phyloP scores from a whole-genome alignment of 1,140 invertebrate genomes.

The Hylaeus anthracinus region DNA sequence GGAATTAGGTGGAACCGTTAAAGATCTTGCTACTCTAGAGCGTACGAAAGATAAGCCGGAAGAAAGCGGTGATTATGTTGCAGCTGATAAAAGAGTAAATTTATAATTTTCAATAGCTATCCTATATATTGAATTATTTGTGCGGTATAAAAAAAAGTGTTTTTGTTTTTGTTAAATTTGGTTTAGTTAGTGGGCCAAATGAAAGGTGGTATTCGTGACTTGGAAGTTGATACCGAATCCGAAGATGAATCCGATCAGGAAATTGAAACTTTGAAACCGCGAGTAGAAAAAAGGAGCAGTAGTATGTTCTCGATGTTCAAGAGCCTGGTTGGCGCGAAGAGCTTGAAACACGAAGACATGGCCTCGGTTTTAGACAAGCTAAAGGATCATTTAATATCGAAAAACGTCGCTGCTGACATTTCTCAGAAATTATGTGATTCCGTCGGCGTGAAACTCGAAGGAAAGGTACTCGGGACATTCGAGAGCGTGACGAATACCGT shows the following conservation, averaged over 20 bases:
- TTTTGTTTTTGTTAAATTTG: slow-evolving; percentile 1
- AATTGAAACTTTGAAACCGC: slow-evolving; percentile 65
- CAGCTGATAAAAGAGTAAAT: slow-evolving; percentile 85
- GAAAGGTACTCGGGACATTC: slow-evolving; percentile 96
- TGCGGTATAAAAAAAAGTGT: background rate
- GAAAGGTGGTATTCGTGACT: slow-evolving; percentile 87
- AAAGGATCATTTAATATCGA: slow-evolving; percentile 97
- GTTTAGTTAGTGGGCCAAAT: slow-evolving; percentile 90
- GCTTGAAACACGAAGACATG: slow-evolving; percentile 88
- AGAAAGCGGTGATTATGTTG: slow-evolving; percentile 83
- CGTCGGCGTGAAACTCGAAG: slow-evolving; percentile 95
- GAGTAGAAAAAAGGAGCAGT: slow-evolving; percentile 79
- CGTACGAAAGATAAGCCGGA: slow-evolving; percentile 90
- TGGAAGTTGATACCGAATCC: slow-evolving; percentile 82
- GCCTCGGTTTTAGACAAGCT: slow-evolving; percentile 95
- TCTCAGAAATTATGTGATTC: slow-evolving; percentile 97
- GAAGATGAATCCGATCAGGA: slow-evolving; percentile 79
- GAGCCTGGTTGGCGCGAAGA: slow-evolving; percentile 93
- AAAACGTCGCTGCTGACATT: slow-evolving; percentile 99
- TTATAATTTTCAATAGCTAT: slow-evolving; percentile 1
- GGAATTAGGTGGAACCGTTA: slow-evolving; percentile 90
- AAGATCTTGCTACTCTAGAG: slow-evolving; percentile 91
- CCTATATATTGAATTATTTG: background rate
- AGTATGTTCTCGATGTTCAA: slow-evolving; percentile 92
- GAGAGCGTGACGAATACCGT: slow-evolving; percentile 93